phyloP scores from a whole-genome alignment of 2,797 vertebrate species.

The Rousettus madagascariensis region DNA sequence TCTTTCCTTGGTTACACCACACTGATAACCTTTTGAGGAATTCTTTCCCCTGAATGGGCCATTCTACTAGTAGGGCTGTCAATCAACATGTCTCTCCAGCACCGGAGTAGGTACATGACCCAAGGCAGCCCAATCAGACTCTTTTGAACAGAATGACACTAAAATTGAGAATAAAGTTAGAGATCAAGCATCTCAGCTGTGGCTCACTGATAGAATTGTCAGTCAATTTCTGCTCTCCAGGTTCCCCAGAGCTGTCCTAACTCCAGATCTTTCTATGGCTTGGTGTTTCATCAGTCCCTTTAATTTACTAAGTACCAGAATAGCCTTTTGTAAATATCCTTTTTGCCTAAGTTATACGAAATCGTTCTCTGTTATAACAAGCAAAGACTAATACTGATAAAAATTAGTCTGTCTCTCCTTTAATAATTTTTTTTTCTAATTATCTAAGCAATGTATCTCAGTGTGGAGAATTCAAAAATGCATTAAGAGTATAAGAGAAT shows the following conservation, averaged over 20 bases:
- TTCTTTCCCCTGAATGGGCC: not conserved
- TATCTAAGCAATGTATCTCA: not conserved
- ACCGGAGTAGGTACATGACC: not conserved
- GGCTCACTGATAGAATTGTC: not conserved
- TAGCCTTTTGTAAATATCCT: not conserved
- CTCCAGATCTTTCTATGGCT: not conserved
- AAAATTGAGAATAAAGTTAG: not conserved
- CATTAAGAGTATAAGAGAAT: not conserved
- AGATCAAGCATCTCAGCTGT: not conserved
- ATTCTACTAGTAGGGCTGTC: not conserved
- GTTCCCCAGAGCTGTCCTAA: not conserved
- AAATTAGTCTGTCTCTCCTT: not conserved
- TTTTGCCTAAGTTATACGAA: not conserved
- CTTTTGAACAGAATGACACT: not conserved
- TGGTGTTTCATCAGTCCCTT: not conserved
- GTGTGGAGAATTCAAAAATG: not conserved
- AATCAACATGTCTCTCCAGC: not conserved
- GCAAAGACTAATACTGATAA: not conserved
- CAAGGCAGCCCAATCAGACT: not conserved
- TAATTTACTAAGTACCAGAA: not conserved
- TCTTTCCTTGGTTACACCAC: not conserved
- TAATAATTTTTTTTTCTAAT: not conserved
- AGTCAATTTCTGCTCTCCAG: not conserved
- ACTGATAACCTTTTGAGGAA: not conserved
- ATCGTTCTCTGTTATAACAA: not conserved